These are phyloP conservation scores for Eustalomyia histrio DNA, from an alignment of 2,888 invertebrate species.

Conservation along the genomic window DNA sequence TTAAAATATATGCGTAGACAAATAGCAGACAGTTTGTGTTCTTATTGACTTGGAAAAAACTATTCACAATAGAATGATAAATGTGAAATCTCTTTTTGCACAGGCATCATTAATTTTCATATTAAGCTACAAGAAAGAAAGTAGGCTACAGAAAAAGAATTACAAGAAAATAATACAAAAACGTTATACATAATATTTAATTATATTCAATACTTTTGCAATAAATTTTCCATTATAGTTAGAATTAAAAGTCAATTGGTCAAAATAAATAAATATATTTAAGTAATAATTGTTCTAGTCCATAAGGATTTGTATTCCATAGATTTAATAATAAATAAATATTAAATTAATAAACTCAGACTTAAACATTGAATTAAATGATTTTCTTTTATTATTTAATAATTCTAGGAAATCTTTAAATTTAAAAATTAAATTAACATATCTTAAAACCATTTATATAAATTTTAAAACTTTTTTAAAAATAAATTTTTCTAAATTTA, in stretches of 20 bases:
- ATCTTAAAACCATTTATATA: too few species aligned
- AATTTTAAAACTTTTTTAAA: neutral
- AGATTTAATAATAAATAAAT: too few species aligned
- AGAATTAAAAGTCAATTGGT: neutral
- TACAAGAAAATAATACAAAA: neutral
- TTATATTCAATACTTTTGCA: neutral
- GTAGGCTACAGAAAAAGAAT: neutral
- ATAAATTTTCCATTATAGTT: neutral
- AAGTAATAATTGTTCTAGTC: too few species aligned
- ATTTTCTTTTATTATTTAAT: too few species aligned
- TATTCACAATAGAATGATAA: neutral
- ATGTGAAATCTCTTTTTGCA: neutral
- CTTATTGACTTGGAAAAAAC: neutral
- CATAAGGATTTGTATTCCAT: too few species aligned
- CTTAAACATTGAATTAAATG: too few species aligned
- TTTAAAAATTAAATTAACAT: too few species aligned
- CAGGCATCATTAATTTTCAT: constrained; percentile 29
- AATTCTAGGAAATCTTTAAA: too few species aligned
- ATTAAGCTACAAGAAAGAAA: constrained; percentile 1
- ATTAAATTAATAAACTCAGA: too few species aligned
- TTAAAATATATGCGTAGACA: constrained; percentile 19
- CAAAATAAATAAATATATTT: too few species aligned
- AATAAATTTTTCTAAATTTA: neutral
- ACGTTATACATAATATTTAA: neutral
- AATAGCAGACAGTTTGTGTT: constrained; percentile 8